Base-by-base conservation (phyloP, 1,140 invertebrate species). In the Apis laboriosa region DNA sequence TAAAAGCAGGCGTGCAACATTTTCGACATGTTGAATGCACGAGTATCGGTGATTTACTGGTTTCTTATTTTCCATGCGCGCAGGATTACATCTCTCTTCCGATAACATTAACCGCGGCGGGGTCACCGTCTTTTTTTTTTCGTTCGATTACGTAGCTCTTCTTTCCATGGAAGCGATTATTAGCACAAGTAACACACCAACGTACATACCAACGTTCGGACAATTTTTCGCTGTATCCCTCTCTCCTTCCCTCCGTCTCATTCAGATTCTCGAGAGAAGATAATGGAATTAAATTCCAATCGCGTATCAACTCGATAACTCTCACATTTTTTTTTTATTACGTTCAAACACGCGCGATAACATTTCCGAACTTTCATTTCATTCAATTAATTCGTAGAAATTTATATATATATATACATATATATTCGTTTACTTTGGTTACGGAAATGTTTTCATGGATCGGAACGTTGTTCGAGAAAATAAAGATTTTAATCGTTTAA, bases 11-110 rank as follows among this genome's bases (percentile, higher is more conserved):
- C 61, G 71, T 71, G 77, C 72, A 80, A 55, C 17, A 66, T 80
- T 64, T 74, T 71, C 17, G 67, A 77, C 92, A 92, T 92, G 89
- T 91, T 91, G 84, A 85, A 85, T 61, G 71, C 64, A 49, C 82
- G 83, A 88, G 84, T 77, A 80, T 74, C 67, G 58, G 83, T 67
- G 77, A 60, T 82, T 84, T 81, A 92, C 90, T 92, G 87, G 61
- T 73, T 64, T 75, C 84, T 86, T 80, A 83, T 84, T 86, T 88
- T 88, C 74, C 74, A 55, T 67, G 21, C 61, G 68, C 72, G 60
- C 55, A 49, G 21, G 67, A 66, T 63, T 60, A 84, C 60, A 70
- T 82, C 66, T 82, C 61, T 73, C 11, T 11, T 19, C 43, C 28
- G 87, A 88, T 88, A 88, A 88, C 55, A 60, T 70, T 60, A 49